A percentile compares a stretch with the other conserved stretches of the same genome.
phyloP scores from a whole-genome alignment of 2,888 invertebrate species.

The Uropetala carovei region DNA sequence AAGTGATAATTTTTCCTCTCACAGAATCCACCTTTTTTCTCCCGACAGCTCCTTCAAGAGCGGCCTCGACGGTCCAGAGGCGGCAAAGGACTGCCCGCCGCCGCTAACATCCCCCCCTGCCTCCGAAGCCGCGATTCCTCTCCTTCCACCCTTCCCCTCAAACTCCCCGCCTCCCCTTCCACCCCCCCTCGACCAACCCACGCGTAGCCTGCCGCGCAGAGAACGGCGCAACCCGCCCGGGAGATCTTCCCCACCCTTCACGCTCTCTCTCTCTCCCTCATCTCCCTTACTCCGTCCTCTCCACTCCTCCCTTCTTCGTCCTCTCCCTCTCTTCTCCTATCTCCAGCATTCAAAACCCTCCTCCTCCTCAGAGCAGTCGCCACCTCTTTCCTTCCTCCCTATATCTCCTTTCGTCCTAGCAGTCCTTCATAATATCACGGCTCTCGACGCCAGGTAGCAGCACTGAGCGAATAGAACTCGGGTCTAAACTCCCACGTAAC shows the following conservation, averaged over 20 bases:
- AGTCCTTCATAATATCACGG: constrained; percentile 48
- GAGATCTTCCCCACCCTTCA: not conserved
- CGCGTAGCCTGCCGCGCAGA: constrained; percentile 43
- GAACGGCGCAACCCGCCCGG: constrained; percentile 59
- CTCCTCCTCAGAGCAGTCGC: not conserved
- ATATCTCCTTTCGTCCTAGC: not conserved
- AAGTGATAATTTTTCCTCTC: not conserved
- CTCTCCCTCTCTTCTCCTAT: not conserved
- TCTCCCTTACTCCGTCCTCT: not conserved
- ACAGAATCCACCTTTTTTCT: not conserved
- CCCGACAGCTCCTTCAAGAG: not conserved
- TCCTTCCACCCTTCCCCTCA: not conserved
- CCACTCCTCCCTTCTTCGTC: not conserved
- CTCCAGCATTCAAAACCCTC: not conserved
- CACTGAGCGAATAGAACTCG: constrained; percentile 34
- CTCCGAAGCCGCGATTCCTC: not conserved
- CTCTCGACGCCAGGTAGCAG: constrained; percentile 60
- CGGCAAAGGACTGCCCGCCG: constrained; percentile 53
- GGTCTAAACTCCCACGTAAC: not conserved
- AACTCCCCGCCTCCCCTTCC: not conserved
- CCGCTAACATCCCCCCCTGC: constrained; percentile 13
- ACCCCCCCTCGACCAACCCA: constrained; percentile 46
- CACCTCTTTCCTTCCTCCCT: not conserved
- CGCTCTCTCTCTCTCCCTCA: not conserved
- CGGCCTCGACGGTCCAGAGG: constrained; percentile 63